Evolutionary conservation across 2,888 invertebrate species (phyloP), one percentile per base, ranked within the genome.

Genomic region (Caenorhabditis becei): DNA sequence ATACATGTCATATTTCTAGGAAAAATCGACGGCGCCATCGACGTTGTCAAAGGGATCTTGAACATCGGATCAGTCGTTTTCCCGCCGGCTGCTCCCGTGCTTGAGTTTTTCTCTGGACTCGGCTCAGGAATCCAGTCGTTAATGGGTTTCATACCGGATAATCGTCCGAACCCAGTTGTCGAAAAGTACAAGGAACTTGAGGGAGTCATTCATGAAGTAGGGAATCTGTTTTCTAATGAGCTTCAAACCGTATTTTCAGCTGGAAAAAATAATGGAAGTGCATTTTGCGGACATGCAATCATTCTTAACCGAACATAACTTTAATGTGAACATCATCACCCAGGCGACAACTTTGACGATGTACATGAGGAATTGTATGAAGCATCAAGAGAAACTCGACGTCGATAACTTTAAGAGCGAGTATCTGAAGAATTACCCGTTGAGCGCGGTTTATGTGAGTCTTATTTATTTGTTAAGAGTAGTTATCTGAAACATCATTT

Each of bases 371-470:
- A 18, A 54, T 14, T 14, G 14, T 24, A 3, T 54, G 4, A 24
- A 23, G 23, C 24, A 54, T 26, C 24, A 4, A 8, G 24, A 1
- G 10, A 2, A 14, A 14, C 4, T 16, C 5, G 10, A 24, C 2
- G 26, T 26, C 2, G n/a, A 28, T 1, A 56, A 28, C 2, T 56
- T 56, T n/a, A 2, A 32, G 11, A n/a, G 16, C 1, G 54, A 14
- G 2, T 56, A 56, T 16, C 16, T 16, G 18, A 26, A 32, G 18
- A 28, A n/a, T 4, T 26, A 14, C 3, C 54, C 54, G 16, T 56
- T 56, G n/a, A n/a, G n/a, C 8, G 14, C 28, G 32, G 54, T 28
- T 32, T 56, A 56, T 32, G 53, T 53, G 24, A 53, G 53, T 51
- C 5, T 47, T 47, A 10, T 5, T 4, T 16, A 47, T 47, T 18